Evolutionary conservation across 1,140 invertebrate species (phyloP).

Genomic region (Drosophila fuyamai): DNA sequence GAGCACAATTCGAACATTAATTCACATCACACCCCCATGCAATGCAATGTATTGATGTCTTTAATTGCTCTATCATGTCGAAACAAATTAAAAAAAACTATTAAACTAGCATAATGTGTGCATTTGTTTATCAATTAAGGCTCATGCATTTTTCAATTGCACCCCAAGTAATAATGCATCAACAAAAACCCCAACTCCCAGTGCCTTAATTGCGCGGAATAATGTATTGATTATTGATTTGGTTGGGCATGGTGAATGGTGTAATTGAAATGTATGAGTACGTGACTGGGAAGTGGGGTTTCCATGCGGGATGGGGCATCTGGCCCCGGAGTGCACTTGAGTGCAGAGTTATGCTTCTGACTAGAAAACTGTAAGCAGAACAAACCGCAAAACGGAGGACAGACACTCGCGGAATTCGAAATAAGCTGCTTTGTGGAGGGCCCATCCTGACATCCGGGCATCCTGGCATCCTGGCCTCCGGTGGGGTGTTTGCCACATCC

Average conservation of each 20-base stretch:
- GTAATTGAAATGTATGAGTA: constrained; percentile 55
- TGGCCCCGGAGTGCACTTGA: constrained; percentile 54
- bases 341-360: constrained; percentile 41
- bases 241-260: not conserved
- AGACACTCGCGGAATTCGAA: constrained; percentile 58
- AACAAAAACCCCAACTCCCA: constrained; percentile 15
- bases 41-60: constrained; percentile 18
- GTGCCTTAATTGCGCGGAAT: constrained; percentile 50
- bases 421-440: constrained; percentile 34
- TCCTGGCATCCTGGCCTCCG: no score
- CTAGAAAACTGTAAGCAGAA: constrained; percentile 41
- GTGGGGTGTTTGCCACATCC: not conserved
- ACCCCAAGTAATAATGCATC: constrained; percentile 47
- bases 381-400: constrained; percentile 49
- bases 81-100: not conserved
- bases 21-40: not conserved
- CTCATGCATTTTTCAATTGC: constrained; percentile 50
- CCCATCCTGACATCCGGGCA: no score
- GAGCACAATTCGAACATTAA: constrained; percentile 4
- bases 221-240: constrained; percentile 62
- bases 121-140: constrained; percentile 45
- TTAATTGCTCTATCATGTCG: constrained; percentile 34
- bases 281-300: constrained; percentile 26
- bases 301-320: not conserved
- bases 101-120: constrained; percentile 2